A percentile compares a stretch with the other conserved stretches of the same genome.
These are phyloP conservation scores for Naso thynnoides DNA, from an alignment of 2,797 vertebrate species.

Conservation along the genomic window DNA sequence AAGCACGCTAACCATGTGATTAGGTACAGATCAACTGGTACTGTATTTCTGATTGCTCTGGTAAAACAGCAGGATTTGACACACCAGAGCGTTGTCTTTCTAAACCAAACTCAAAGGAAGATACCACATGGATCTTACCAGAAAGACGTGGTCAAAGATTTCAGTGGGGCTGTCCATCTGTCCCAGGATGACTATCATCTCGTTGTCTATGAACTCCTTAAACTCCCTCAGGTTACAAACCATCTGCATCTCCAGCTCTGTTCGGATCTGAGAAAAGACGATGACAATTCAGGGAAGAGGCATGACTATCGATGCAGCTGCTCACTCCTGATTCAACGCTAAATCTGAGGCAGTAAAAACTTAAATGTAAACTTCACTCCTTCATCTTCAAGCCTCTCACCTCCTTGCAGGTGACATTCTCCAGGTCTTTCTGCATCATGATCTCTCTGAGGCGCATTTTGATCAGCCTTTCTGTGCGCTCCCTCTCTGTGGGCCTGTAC, in stretches of 20 bases:
- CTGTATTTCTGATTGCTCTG: not conserved
- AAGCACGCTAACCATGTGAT: not conserved
- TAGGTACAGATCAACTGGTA: not conserved
- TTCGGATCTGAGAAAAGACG: conserved; percentile 88
- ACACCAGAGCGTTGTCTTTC: not conserved
- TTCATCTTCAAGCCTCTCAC: conserved; percentile 73
- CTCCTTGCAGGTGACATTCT: conserved; percentile 98
- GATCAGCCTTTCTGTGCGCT: conserved; percentile 93
- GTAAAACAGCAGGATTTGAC: not conserved
- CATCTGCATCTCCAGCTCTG: conserved; percentile 98
- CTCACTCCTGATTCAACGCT: not conserved
- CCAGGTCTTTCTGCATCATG: conserved; percentile 99
- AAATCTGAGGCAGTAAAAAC: not conserved
- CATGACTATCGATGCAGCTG: not conserved
- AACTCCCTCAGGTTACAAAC: conserved; percentile 96
- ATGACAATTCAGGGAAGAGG: not conserved
- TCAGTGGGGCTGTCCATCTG: conserved; percentile 99
- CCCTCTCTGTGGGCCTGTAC: conserved; percentile 94
- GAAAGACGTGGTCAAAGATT: conserved; percentile 96
- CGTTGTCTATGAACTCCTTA: conserved; percentile 98
- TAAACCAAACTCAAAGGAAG: not conserved
- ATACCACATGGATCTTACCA: conserved; percentile 83
- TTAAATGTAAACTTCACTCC: too few species aligned
- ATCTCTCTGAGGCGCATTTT: conserved; percentile 95
- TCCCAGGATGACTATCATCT: conserved; percentile 98